Conservation (phyloP, 2,797 vertebrate species). For the Cyprinodon diabolis region DNA sequence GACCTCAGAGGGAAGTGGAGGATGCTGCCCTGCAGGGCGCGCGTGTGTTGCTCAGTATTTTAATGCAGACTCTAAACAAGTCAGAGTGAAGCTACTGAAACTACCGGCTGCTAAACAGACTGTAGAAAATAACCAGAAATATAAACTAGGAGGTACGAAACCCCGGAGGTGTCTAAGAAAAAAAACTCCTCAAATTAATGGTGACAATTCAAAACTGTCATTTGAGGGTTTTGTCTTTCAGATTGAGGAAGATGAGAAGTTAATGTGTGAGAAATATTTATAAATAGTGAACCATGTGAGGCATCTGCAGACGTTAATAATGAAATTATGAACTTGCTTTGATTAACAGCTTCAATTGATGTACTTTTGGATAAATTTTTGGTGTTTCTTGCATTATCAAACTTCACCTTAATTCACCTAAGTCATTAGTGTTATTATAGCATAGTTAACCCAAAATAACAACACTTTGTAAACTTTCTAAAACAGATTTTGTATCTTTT, state of each 20-base stretch:
- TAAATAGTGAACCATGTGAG: background rate
- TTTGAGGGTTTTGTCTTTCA: background rate
- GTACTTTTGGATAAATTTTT: constrained; percentile 7
- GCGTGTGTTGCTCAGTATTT: constrained; percentile 30
- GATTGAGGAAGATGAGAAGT: constrained; percentile 2
- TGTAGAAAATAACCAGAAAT: background rate
- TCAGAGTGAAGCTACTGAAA: constrained; percentile 18
- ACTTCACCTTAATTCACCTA: constrained; percentile 18
- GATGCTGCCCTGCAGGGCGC: constrained; percentile 7
- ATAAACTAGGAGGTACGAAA: background rate
- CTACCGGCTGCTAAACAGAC: constrained; percentile 11
- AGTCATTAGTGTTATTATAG: constrained; percentile 23
- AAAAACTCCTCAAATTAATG: background rate
- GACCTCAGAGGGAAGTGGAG: background rate
- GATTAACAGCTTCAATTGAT: constrained; percentile 3
- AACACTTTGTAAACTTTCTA: constrained; percentile 77
- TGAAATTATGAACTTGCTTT: background rate
- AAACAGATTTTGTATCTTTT: constrained; percentile 73
- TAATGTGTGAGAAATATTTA: background rate
- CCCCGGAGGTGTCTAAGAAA: background rate
- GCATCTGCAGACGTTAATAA: background rate
- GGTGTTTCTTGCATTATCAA: constrained; percentile 10
- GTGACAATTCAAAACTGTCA: background rate
- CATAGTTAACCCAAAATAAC: constrained; percentile 44
- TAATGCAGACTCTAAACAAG: constrained; percentile 1